phyloP scores from a whole-genome alignment of 2,113 vertebrate species.

The Fulica atra region DNA sequence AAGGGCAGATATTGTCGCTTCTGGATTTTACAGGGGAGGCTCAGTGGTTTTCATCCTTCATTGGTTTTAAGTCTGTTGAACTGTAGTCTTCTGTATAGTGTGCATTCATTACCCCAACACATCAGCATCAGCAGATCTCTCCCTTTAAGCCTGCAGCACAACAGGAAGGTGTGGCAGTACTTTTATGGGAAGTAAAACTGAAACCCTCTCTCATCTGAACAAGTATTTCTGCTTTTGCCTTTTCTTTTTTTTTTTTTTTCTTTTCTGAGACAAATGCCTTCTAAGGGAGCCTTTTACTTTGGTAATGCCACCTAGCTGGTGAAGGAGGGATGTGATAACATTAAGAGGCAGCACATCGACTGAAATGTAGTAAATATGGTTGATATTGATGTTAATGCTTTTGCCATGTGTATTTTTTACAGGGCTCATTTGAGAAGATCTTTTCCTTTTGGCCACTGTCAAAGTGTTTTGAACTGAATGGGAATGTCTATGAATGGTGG shows the following conservation, averaged over 20 bases:
- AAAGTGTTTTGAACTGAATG: slow-evolving; percentile 91
- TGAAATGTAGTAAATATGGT: not conserved
- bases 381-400: not conserved
- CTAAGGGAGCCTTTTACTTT: not conserved
- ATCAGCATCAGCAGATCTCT: not conserved
- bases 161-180: accelerated
- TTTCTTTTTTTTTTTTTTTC: accelerated
- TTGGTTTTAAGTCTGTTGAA: not conserved
- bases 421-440: slow-evolving; percentile 91
- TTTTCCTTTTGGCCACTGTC: slow-evolving; percentile 97
- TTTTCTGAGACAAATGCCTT: not conserved
- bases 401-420: slow-evolving; percentile 32
- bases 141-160: not conserved
- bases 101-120: not conserved
- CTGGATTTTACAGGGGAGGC: accelerated
- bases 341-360: not conserved
- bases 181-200: not conserved
- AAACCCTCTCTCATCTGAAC: not conserved
- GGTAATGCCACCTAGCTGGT: accelerated
- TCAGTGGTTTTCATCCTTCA: not conserved
- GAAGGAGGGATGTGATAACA: not conserved
- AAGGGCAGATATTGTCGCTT: not conserved
- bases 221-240: not conserved
- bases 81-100: not conserved
- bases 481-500: slow-evolving; percentile 96